These are phyloP conservation scores for Drosophila baimaii DNA, from an alignment of 1,140 invertebrate genomes.

Conservation along the genomic window DNA sequence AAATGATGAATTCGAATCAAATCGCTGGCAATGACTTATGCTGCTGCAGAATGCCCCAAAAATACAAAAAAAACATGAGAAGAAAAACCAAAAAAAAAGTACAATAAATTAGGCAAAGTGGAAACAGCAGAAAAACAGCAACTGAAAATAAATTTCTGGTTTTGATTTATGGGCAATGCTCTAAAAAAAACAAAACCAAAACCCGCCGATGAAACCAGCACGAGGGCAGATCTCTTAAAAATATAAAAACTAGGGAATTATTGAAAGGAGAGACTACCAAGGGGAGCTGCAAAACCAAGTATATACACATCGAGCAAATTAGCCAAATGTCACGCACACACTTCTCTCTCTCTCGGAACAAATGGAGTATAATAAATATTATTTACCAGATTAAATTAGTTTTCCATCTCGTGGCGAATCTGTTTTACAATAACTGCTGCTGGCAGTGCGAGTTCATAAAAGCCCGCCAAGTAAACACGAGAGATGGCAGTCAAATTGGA, in stretches of 20 bases:
- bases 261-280: constrained; percentile 6
- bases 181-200: constrained; percentile 34
- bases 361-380: constrained; percentile 47
- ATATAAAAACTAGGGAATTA: constrained; percentile 41
- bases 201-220: constrained; percentile 38
- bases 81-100: constrained; percentile 13
- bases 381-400: constrained; percentile 49
- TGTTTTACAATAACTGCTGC: constrained; percentile 27
- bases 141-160: constrained; percentile 41
- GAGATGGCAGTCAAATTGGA: constrained; percentile 63
- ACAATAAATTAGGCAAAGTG: constrained; percentile 33
- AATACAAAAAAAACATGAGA: neutral
- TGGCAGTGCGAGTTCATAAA: constrained; percentile 23
- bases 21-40: constrained; percentile 37
- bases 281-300: constrained; percentile 18
- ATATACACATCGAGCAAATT: constrained; percentile 48
- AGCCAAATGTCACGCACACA: constrained; percentile 66
- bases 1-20: constrained; percentile 44
- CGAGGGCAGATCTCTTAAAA: constrained; percentile 50
- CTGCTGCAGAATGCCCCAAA: constrained; percentile 6
- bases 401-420: constrained; percentile 26
- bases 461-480: constrained; percentile 59
- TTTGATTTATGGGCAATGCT: constrained; percentile 61
- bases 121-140: constrained; percentile 20
- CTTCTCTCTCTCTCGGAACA: neutral